Percentiles rank a stretch among this genome's conserved stretches.
Conservation (phyloP, 2,888 invertebrate genomes). For the Drosophila kanekoi region DNA sequence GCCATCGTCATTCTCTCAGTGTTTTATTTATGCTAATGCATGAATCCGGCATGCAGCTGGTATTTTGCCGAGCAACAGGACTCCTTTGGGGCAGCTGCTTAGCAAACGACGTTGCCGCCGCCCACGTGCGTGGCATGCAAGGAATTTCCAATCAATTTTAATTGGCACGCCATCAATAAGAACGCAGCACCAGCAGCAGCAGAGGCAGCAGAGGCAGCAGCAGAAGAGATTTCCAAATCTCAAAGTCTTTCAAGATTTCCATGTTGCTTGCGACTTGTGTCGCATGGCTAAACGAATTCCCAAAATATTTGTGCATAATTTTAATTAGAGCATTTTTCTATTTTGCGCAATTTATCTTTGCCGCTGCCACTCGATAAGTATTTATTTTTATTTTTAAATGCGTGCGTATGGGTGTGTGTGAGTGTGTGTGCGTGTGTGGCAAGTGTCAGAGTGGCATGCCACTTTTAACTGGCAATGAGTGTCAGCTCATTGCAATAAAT, state of each 20-base stretch:
- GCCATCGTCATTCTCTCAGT: neutral
- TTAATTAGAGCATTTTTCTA: constrained; percentile 82
- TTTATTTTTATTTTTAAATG: constrained; percentile 50
- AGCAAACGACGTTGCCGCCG: constrained; percentile 22
- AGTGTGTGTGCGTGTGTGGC: constrained; percentile 43
- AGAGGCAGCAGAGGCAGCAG: constrained; percentile 3
- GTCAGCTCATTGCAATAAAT: constrained; percentile 83
- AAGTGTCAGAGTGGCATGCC: constrained; percentile 63
- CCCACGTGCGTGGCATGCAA: constrained; percentile 81
- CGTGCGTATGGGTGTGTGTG: constrained; percentile 5
- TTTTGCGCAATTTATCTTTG: constrained; percentile 80
- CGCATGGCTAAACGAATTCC: constrained; percentile 68
- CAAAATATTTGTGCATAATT: constrained; percentile 82
- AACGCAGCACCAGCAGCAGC: constrained; percentile 28
- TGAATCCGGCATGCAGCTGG: constrained; percentile 49
- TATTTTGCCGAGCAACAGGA: constrained; percentile 45
- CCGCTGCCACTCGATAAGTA: constrained; percentile 42
- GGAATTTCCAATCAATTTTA: constrained; percentile 85
- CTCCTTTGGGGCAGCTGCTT: constrained; percentile 36
- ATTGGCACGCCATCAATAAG: constrained; percentile 84
- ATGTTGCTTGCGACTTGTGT: constrained; percentile 45
- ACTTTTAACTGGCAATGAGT: constrained; percentile 75
- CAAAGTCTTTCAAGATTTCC: constrained; percentile 35
- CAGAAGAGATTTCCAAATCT: constrained; percentile 25
- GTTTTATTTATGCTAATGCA: constrained; percentile 53